phyloP scores from a whole-genome alignment of 1,140 invertebrate species.

The Lepidurus packardi region DNA sequence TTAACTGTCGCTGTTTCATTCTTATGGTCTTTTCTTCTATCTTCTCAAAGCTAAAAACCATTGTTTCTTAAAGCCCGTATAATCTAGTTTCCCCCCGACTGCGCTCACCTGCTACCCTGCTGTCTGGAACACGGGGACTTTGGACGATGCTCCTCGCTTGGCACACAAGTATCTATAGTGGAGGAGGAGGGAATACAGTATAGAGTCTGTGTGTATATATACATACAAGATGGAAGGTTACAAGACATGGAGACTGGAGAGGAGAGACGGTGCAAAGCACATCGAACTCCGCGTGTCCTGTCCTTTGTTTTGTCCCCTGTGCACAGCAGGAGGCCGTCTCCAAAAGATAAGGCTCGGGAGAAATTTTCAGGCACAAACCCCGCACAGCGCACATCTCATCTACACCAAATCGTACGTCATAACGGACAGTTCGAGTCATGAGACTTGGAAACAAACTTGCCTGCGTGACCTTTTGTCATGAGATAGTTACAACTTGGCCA shows the following conservation, averaged over 20 bases:
- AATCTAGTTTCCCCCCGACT: slow-evolving; percentile 21
- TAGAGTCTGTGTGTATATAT: background rate
- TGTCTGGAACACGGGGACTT: background rate
- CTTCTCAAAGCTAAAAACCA: background rate
- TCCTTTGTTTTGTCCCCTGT: slow-evolving; percentile 21
- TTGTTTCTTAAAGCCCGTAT: slow-evolving; percentile 18
- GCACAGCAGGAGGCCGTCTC: background rate
- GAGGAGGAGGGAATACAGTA: background rate
- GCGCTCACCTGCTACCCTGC: slow-evolving; percentile 8
- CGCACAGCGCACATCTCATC: background rate
- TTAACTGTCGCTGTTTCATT: slow-evolving; percentile 14
- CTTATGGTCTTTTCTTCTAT: background rate
- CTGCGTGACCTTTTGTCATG: background rate
- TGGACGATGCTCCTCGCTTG: background rate
- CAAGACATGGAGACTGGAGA: slow-evolving; percentile 6
- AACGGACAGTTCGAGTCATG: slow-evolving; percentile 13
- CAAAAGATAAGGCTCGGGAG: background rate
- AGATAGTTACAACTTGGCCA: background rate
- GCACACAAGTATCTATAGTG: background rate
- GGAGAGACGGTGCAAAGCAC: slow-evolving; percentile 9
- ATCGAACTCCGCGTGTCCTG: slow-evolving; percentile 13
- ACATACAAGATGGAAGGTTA: background rate
- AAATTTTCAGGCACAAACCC: background rate
- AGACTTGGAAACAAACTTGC: background rate
- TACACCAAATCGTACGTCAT: background rate